Percentiles rank a stretch among this genome's conserved stretches.
Conservation (phyloP, 64 coral and sea anemone genomes). For the Actinia equina region DNA sequence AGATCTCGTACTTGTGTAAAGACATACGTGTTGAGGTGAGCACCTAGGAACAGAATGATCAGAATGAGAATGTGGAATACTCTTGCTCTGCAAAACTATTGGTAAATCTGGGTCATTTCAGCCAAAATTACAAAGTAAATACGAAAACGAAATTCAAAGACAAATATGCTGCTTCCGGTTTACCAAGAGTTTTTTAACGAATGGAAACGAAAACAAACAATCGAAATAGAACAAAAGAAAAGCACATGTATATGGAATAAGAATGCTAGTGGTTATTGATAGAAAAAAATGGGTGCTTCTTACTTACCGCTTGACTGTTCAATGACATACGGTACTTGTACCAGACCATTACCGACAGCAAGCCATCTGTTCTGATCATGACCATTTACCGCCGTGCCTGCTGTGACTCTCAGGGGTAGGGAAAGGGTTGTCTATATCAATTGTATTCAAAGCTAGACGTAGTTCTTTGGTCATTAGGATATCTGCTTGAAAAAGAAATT, state of each 20-base stretch:
- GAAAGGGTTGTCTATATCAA: neutral
- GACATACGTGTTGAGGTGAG: neutral
- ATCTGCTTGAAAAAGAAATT: neutral
- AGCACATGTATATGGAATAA: too few species aligned
- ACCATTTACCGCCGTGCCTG: neutral
- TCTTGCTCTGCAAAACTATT: too few species aligned
- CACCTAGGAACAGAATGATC: neutral
- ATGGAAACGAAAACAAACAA: too few species aligned
- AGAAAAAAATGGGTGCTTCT: neutral
- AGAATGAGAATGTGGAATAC: neutral
- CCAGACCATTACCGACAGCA: neutral
- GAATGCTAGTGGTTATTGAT: too few species aligned
- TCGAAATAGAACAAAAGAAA: too few species aligned
- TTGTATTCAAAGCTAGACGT: neutral
- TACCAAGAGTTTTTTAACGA: too few species aligned
- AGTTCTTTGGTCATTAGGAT: neutral
- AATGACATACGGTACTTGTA: slow-evolving; percentile 20
- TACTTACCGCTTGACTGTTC: neutral
- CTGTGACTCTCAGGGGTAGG: neutral
- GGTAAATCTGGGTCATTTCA: too few species aligned
- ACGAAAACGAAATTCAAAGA: too few species aligned
- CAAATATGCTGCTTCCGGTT: too few species aligned
- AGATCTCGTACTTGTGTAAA: too few species aligned
- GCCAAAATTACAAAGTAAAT: too few species aligned
- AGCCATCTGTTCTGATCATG: neutral